Base-by-base conservation (phyloP, 2,888 invertebrate genomes). In the Tortrix viridana region DNA sequence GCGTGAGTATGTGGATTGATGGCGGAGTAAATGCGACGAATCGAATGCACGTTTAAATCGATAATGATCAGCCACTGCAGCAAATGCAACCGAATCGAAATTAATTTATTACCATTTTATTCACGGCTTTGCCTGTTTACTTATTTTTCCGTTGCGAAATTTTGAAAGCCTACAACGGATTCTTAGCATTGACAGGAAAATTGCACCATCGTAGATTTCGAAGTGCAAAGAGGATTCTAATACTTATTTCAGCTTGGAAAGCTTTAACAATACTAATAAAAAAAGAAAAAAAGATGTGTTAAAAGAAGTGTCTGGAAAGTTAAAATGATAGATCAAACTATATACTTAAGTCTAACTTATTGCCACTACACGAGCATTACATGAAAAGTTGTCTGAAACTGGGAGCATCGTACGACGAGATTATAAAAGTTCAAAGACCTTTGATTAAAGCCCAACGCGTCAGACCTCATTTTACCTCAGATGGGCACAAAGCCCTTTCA, bases 401-500 rank as follows among this genome's bases (percentile, higher is more conserved):
- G 43, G 3, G 49, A 38, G 22, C 56, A 55, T 22, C 32, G 55
- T 9, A 26, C 55, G 23, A 5, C 3, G 18, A 22, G 41, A 18
- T 23, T 37, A 19, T 49, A 50, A 44, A 46, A 38, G 50, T 50
- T 56, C 18, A 44, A 56, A 56, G 56, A 44, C 62, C 46, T 57
- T 23, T 43, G n/a, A n/a, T 41, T 60, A 46, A 52, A 26, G 56
- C 37, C 22, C 38, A 22, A 26, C 37, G 49, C 43, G 56, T 44
- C 41, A 41, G 41, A 37, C 49, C 22, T 16, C 44, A 46, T 57
- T 46, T 62, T 38, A 57, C 18, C 19, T 20, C 43, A 23, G 22
- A 57, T 32, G 62, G 37, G 38, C 23, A 19, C 56, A 57, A 47
- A 62, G 46, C 56, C 20, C 52, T 61, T 20, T 46, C 23, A 19